Evolutionary conservation across 2,113 vertebrate species (phyloP).

Genomic region (Eonycteris spelaea): DNA sequence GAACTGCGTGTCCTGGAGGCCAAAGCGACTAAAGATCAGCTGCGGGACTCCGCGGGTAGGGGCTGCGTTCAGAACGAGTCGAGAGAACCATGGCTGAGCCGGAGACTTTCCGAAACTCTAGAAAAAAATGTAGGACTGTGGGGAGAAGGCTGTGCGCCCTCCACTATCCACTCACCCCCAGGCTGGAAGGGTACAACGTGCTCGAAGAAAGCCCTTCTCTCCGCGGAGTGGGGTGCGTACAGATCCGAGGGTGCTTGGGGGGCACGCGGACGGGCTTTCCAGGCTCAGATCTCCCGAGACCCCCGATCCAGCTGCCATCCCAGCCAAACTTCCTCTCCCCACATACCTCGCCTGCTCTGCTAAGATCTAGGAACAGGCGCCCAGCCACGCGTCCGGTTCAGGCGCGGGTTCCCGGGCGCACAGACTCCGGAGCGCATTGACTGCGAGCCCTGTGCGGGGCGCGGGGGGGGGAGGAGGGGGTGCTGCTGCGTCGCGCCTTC

Average conservation of each 20-base stretch:
- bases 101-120: slow-evolving; percentile 25
- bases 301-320: neutral
- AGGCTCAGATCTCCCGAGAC: neutral
- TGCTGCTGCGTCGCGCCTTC: neutral
- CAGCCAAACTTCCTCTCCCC: no score
- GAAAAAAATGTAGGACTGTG: neutral
- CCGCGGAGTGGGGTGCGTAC: neutral
- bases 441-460: neutral
- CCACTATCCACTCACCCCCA: no score
- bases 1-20: neutral
- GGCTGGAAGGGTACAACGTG: neutral
- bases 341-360: neutral
- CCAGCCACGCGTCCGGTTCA: neutral
- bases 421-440: neutral
- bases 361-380: neutral
- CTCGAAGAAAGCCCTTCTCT: neutral
- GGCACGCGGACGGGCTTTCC: rapidly evolving
- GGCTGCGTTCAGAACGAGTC: neutral
- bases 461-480: no score
- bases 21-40: neutral
- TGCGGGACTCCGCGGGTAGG: rapidly evolving
- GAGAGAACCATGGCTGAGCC: neutral
- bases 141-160: neutral
- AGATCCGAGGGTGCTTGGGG: no score
- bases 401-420: neutral